Conservation (phyloP, 2,797 vertebrate genomes). For the Mastacembelus armatus region DNA sequence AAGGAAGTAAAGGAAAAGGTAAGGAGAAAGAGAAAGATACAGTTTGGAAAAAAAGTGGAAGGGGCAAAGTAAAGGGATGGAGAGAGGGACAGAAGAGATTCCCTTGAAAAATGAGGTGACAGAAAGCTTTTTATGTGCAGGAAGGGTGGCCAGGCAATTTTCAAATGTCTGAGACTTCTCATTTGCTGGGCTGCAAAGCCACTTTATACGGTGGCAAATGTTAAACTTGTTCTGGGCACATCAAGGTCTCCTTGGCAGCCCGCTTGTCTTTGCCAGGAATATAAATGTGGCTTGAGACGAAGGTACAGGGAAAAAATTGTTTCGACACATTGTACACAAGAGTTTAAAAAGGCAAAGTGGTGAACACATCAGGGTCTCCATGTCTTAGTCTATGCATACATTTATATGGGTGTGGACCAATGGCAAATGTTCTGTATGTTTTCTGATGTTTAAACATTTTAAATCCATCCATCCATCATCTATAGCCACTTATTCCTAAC, state of each 20-base stretch:
- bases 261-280: conserved; percentile 60
- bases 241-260: conserved; percentile 74
- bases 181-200: conserved; percentile 71
- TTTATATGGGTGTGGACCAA: background rate
- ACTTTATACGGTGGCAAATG: conserved; percentile 74
- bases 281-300: conserved; percentile 61
- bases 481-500: too few species aligned
- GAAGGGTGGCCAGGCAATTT: conserved; percentile 72
- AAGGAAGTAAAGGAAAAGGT: background rate
- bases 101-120: conserved; percentile 77
- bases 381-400: background rate
- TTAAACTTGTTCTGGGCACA: conserved; percentile 76
- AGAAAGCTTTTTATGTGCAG: conserved; percentile 72
- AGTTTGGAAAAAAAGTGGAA: background rate
- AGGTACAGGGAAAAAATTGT: conserved; percentile 22
- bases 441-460: background rate
- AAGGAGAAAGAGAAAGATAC: background rate
- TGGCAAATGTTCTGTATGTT: background rate
- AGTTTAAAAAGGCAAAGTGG: conserved; percentile 21
- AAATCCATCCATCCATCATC: too few species aligned
- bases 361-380: background rate
- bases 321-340: conserved; percentile 43
- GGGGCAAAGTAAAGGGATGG: conserved; percentile 6
- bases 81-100: conserved; percentile 35
- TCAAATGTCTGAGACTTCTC: conserved; percentile 76